Evolutionary conservation across 2,888 invertebrate species (phyloP).

Genomic region (Chorisops tibialis): DNA sequence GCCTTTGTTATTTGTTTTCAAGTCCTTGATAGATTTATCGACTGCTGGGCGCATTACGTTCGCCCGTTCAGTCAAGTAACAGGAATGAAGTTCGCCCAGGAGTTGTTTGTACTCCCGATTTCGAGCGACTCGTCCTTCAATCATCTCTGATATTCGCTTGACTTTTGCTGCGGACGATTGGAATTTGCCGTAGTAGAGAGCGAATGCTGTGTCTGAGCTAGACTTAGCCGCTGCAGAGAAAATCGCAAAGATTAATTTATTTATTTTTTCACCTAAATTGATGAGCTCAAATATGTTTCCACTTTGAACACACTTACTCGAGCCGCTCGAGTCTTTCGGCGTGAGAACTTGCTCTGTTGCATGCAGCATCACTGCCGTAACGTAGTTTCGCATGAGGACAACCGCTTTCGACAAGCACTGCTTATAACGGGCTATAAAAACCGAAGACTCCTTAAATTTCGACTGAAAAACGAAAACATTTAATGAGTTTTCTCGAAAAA

Average conservation of each 20-base stretch:
- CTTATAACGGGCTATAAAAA: constrained; percentile 78
- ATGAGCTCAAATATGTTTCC: no score
- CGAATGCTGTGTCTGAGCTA: constrained; percentile 67
- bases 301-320: constrained; percentile 7
- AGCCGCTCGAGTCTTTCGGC: constrained; percentile 40
- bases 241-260: neutral
- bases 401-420: constrained; percentile 80
- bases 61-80: constrained; percentile 73
- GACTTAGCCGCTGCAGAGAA: constrained; percentile 39
- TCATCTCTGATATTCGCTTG: constrained; percentile 72
- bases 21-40: constrained; percentile 63
- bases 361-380: constrained; percentile 70
- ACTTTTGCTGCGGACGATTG: constrained; percentile 87
- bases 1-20: constrained; percentile 61
- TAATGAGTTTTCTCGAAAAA: neutral
- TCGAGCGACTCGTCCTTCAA: constrained; percentile 72
- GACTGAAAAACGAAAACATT: neutral
- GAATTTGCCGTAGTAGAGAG: constrained; percentile 91
- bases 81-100: constrained; percentile 75
- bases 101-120: constrained; percentile 72
- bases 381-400: constrained; percentile 73
- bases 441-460: constrained; percentile 34
- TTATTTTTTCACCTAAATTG: neutral
- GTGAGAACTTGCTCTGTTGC: constrained; percentile 72
- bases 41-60: constrained; percentile 68